Percentiles rank a stretch among this genome's conserved stretches.
These are phyloP conservation scores for Cephus cinctus DNA, from an alignment of 1,140 invertebrate species.

Conservation along the genomic window DNA sequence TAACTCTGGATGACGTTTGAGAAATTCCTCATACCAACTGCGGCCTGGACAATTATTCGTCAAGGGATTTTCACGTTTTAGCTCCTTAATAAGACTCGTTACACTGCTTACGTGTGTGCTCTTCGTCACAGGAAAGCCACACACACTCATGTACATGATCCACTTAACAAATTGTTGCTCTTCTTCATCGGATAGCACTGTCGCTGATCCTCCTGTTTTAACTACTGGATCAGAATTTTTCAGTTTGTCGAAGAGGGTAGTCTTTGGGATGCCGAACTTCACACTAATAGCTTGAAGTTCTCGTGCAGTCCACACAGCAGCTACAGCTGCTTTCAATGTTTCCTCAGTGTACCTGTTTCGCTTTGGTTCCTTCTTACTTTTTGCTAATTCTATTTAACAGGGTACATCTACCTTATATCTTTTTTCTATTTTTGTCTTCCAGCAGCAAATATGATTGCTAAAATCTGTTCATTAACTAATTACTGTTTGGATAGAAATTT, in stretches of 20 bases:
- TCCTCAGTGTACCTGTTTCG: neutral
- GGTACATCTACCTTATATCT: too few relatives aligned
- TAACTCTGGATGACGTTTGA: neutral
- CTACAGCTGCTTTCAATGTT: neutral
- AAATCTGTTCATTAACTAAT: too few relatives aligned
- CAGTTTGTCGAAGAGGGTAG: too few relatives aligned
- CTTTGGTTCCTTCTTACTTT: neutral
- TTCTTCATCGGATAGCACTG: neutral
- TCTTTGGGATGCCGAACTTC: too few relatives aligned
- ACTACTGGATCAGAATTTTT: neutral
- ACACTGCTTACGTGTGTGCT: neutral
- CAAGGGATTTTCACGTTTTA: slow-evolving; percentile 1
- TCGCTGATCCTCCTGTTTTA: neutral
- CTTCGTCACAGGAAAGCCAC: slow-evolving; percentile 5
- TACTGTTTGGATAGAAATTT: too few relatives aligned
- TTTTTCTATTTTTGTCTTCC: too few relatives aligned
- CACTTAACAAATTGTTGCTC: slow-evolving; percentile 1
- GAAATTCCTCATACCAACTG: slow-evolving; percentile 2
- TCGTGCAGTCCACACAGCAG: slow-evolving; percentile 1
- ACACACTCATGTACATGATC: neutral
- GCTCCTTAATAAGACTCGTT: neutral
- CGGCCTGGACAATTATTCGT: slow-evolving; percentile 7
- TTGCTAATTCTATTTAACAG: too few relatives aligned
- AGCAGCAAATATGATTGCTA: too few relatives aligned
- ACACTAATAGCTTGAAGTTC: too few relatives aligned